Percentiles rank a stretch among this genome's conserved stretches.
Evolutionary conservation across 2,113 vertebrate genomes (phyloP).

Genomic region (Atlantisia rogersi): DNA sequence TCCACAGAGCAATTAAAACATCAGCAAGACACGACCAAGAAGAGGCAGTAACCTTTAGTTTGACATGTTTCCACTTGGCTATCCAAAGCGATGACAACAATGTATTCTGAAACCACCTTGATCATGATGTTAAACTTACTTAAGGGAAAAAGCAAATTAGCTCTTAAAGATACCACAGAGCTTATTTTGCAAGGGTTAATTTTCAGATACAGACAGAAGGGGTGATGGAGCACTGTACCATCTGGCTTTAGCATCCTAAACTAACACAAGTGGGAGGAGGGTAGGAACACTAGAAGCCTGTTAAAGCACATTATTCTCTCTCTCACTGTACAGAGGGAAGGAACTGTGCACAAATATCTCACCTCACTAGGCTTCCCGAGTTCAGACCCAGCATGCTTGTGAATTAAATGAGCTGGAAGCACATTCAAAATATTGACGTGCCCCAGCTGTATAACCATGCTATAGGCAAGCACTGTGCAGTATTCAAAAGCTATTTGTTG

Average conservation of each 20-base stretch:
- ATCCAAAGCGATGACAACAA: neutral
- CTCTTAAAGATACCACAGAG: neutral
- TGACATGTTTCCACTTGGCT: neutral
- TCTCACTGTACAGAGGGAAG: conserved; percentile 19
- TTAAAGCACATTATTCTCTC: conserved; percentile 23
- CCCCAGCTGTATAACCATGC: neutral
- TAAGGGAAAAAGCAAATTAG: neutral
- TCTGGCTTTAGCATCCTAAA: conserved; percentile 53
- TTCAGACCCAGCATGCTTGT: neutral
- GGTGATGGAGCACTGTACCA: conserved; percentile 25
- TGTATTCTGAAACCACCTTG: neutral
- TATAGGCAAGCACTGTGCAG: neutral
- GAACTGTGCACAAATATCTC: neutral
- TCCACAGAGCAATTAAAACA: conserved; percentile 4
- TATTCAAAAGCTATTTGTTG: conserved; percentile 17
- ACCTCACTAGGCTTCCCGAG: neutral
- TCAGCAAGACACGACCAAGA: neutral
- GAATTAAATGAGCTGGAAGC: neutral
- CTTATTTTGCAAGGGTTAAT: neutral
- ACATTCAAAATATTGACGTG: neutral
- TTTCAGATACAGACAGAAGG: neutral
- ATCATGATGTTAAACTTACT: neutral
- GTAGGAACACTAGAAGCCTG: conserved; percentile 41
- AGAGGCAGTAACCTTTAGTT: neutral
- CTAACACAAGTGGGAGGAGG: conserved; percentile 60